phyloP scores from a whole-genome alignment of 2,113 vertebrate species.

The Madoqua kirkii region DNA sequence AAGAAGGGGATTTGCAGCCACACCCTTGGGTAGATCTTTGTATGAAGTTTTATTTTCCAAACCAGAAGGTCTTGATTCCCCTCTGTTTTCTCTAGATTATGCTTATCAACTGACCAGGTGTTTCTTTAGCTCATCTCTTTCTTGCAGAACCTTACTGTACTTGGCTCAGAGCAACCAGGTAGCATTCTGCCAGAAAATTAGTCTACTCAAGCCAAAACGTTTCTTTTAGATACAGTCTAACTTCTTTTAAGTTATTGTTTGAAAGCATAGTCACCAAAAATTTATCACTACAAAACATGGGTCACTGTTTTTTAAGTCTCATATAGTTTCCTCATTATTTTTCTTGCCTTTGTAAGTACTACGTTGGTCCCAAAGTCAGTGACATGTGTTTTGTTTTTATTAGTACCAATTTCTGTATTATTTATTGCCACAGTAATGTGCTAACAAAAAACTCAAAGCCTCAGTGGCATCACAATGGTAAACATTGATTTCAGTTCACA shows the following conservation, averaged over 20 bases:
- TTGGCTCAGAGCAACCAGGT: background rate
- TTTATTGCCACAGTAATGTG: background rate
- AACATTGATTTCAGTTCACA: slow-evolving; percentile 8
- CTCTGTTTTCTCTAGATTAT: background rate
- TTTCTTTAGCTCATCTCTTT: slow-evolving; percentile 11
- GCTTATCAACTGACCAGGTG: background rate
- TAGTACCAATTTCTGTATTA: background rate
- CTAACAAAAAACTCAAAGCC: background rate
- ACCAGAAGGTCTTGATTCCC: background rate
- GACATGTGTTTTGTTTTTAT: background rate
- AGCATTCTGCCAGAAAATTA: slow-evolving; percentile 29
- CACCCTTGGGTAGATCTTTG: background rate
- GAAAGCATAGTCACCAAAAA: background rate
- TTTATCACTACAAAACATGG: background rate
- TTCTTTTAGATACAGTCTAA: background rate
- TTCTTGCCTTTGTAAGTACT: background rate
- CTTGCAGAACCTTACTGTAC: background rate
- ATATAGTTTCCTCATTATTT: background rate
- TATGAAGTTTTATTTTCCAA: slow-evolving; percentile 18
- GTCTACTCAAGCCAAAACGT: background rate
- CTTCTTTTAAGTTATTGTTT: slow-evolving; percentile 10
- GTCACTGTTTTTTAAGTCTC: background rate
- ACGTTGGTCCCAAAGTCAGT: background rate
- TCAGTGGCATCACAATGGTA: background rate
- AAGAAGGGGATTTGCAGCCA: background rate